phyloP scores from a whole-genome alignment of 2,888 invertebrate genomes.

The Drosophila nr. medialis region DNA sequence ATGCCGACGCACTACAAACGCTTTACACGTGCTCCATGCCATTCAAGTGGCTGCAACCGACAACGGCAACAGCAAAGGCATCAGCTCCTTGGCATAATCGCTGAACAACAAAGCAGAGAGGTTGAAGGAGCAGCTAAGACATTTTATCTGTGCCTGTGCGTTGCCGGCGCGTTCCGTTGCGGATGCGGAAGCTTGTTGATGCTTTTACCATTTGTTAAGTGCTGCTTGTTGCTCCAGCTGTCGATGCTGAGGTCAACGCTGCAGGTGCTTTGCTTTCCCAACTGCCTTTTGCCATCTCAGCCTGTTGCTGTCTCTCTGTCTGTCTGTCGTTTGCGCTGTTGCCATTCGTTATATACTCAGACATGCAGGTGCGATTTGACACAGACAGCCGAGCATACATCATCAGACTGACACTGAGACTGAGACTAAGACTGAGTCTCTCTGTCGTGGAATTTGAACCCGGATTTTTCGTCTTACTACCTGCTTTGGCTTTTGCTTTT shows the following conservation, averaged over 20 bases:
- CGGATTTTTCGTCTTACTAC: slow-evolving; percentile 74
- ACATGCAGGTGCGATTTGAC: slow-evolving; percentile 44
- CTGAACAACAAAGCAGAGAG: slow-evolving; percentile 57
- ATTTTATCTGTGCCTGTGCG: slow-evolving; percentile 77
- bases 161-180: slow-evolving; percentile 71
- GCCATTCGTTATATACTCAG: slow-evolving; percentile 66
- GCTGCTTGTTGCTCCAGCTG: slow-evolving; percentile 81
- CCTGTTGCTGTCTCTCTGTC: slow-evolving; percentile 6
- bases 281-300: slow-evolving; percentile 36
- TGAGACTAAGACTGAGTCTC: slow-evolving; percentile 27
- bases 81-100: slow-evolving; percentile 77
- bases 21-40: slow-evolving; percentile 77
- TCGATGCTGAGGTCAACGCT: slow-evolving; percentile 80
- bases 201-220: slow-evolving; percentile 81
- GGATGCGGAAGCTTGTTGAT: slow-evolving; percentile 81
- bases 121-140: slow-evolving; percentile 58
- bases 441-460: slow-evolving; percentile 55
- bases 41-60: slow-evolving; percentile 70
- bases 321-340: slow-evolving; percentile 42
- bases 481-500: slow-evolving; percentile 75
- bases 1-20: slow-evolving; percentile 76
- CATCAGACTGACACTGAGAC: slow-evolving; percentile 20
- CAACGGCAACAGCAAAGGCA: slow-evolving; percentile 42
- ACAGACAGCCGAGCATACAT: slow-evolving; percentile 44
- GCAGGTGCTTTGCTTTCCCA: slow-evolving; percentile 65